These are phyloP conservation scores for Ptiloglossa arizonensis DNA, from an alignment of 1,140 invertebrate species.

Conservation along the genomic window DNA sequence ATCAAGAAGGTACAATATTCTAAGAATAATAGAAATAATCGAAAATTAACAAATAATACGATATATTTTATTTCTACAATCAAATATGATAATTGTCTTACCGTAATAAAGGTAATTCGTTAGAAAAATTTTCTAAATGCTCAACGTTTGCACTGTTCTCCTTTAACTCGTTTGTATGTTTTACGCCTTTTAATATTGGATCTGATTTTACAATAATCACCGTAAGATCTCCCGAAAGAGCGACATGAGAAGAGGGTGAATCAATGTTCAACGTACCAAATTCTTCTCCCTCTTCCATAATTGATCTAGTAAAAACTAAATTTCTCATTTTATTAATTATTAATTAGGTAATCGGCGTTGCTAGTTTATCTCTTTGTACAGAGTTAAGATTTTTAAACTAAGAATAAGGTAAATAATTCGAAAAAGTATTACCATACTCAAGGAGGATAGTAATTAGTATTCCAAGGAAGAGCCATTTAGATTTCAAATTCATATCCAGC, in stretches of 20 bases:
- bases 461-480: conserved; percentile 76
- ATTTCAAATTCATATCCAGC: conserved; percentile 80
- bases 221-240: conserved; percentile 85
- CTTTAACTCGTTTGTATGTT: conserved; percentile 23
- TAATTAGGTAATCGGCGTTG: background rate
- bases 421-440: conserved; percentile 73
- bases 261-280: conserved; percentile 68
- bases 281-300: conserved; percentile 65
- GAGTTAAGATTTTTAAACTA: too few relatives aligned
- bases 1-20: conserved; percentile 74
- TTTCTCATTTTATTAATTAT: background rate
- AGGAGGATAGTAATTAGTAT: conserved; percentile 77
- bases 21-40: conserved; percentile 45
- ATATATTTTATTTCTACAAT: background rate
- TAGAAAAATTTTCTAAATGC: background rate
- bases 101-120: conserved; percentile 9
- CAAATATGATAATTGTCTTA: background rate
- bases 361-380: background rate
- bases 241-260: conserved; percentile 83
- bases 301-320: conserved; percentile 71
- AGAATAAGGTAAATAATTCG: background rate
- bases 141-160: conserved; percentile 31
- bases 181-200: conserved; percentile 43
- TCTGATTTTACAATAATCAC: conserved; percentile 80
- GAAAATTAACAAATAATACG: background rate